Percentiles rank a stretch among this genome's conserved stretches.
phyloP scores from a whole-genome alignment of 2,113 vertebrate genomes.

The Ciconia boyciana region DNA sequence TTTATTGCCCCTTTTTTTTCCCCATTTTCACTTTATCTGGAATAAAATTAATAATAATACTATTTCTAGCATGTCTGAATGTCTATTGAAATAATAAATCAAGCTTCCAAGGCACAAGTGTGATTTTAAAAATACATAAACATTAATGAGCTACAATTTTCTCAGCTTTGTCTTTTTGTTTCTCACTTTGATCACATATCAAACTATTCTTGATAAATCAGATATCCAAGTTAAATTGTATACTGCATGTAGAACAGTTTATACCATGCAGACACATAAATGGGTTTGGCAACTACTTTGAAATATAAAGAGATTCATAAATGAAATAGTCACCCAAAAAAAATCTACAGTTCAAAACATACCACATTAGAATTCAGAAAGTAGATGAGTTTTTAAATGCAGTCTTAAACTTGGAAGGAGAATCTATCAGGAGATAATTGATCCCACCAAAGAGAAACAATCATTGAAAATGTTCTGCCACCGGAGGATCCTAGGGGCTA shows the following conservation, averaged over 20 bases:
- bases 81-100: conserved; percentile 48
- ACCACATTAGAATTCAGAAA: conserved; percentile 70
- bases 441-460: conserved; percentile 71
- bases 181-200: conserved; percentile 40
- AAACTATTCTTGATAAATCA: conserved; percentile 58
- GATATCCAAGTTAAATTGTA: conserved; percentile 30
- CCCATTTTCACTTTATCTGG: background rate
- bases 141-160: conserved; percentile 49
- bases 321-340: conserved; percentile 57
- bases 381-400: conserved; percentile 71
- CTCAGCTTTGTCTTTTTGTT: conserved; percentile 13
- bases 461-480: conserved; percentile 67
- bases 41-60: conserved; percentile 19
- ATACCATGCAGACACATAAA: conserved; percentile 8
- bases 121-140: conserved; percentile 62
- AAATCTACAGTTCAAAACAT: conserved; percentile 57
- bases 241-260: conserved; percentile 27
- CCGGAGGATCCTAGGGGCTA: conserved; percentile 41
- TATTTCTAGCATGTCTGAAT: background rate
- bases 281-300: conserved; percentile 47
- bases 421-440: conserved; percentile 74
- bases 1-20: background rate
- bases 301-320: conserved; percentile 66
- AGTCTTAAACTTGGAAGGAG: conserved; percentile 72
- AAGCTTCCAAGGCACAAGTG: conserved; percentile 2